A percentile compares a stretch with the other conserved stretches of the same genome.
Conservation (phyloP, 2,888 invertebrate genomes). For the Drosophila picticornis region DNA sequence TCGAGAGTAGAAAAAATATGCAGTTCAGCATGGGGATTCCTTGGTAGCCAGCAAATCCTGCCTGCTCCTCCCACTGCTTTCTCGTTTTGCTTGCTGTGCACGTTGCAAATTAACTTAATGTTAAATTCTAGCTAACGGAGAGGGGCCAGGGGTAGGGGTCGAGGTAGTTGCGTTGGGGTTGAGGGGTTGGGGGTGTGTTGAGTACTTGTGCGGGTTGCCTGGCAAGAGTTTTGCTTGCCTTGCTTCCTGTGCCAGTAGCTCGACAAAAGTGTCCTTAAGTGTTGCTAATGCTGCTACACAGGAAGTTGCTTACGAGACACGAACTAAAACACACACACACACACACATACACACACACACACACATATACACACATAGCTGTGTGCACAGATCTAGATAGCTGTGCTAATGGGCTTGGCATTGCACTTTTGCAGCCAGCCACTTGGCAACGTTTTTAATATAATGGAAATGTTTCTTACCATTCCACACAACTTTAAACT, state of each 20-base stretch:
- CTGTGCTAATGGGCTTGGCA: constrained; percentile 66
- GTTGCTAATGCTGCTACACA: constrained; percentile 75
- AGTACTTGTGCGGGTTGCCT: constrained; percentile 30
- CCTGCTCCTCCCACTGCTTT: not conserved
- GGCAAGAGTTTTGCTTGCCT: constrained; percentile 69
- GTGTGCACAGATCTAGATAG: constrained; percentile 26
- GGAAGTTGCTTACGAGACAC: constrained; percentile 78
- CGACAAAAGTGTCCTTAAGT: constrained; percentile 78
- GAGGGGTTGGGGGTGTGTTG: not conserved
- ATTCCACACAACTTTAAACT: constrained; percentile 45
- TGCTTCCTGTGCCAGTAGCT: constrained; percentile 66
- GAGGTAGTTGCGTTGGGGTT: too few species aligned
- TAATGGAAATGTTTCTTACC: constrained; percentile 61
- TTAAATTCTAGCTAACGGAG: constrained; percentile 45
- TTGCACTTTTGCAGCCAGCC: constrained; percentile 74
- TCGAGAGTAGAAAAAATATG: not conserved
- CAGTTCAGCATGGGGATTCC: constrained; percentile 10
- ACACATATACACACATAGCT: constrained; percentile 12
- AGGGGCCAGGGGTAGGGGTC: not conserved
- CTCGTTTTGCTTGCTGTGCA: constrained; percentile 63
- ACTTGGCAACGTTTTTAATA: constrained; percentile 76
- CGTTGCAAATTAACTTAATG: constrained; percentile 79
- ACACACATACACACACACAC: constrained; percentile 22
- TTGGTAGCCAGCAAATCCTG: not conserved
- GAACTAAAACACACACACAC: constrained; percentile 36